Base-by-base conservation (phyloP, 2,113 vertebrate genomes). In the Rafetus swinhoei region DNA sequence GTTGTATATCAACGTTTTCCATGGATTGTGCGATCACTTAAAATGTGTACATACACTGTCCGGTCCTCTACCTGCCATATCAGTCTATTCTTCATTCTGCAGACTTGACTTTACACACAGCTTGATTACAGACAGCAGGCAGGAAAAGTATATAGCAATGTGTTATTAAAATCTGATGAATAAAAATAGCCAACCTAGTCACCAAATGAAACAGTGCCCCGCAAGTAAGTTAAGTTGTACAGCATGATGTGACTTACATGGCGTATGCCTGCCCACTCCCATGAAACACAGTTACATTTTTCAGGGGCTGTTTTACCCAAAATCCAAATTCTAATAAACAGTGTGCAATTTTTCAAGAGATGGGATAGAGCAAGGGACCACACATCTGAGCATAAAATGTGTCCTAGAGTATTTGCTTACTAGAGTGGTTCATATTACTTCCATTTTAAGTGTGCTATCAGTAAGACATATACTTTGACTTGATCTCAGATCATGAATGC, bases 391-490 rank as follows among this genome's bases (percentile, higher is more conserved):
- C 81, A 55, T 50, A 55, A 95, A 93, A 81, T 53, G 15, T 16
- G 74, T 59, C 82, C 9, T 4, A 85, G 81, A 84, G 81, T 21
- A 1, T 57, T 45, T 79, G 19, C 13, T 62, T 69, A 69, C 10
- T 79, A 69, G 12, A 81, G 9, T 35, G 52, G 6, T 53, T 53
- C 21, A 62, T 25, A 72, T 0, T 77, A 13, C n/a, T 55, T 72
- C 59, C n/a, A 29, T 69, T 7, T 3, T 16, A 77, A 6, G 12
- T 79, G 12, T 69, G 4, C 18, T 65, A 52, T 59, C 39, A n/a
- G 2, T 72, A 52, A 81, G 50, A 82, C 21, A 52, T 0, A 60
- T 0, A 27, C 1, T 1, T 3, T 6, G 77, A 19, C 45, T 80
- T 57, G 2, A 86, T 22, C 29, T 81, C 39, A 22, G 35, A 60